phyloP scores from a whole-genome alignment of 2,888 invertebrate species.

The Phrixothrix hirtus region DNA sequence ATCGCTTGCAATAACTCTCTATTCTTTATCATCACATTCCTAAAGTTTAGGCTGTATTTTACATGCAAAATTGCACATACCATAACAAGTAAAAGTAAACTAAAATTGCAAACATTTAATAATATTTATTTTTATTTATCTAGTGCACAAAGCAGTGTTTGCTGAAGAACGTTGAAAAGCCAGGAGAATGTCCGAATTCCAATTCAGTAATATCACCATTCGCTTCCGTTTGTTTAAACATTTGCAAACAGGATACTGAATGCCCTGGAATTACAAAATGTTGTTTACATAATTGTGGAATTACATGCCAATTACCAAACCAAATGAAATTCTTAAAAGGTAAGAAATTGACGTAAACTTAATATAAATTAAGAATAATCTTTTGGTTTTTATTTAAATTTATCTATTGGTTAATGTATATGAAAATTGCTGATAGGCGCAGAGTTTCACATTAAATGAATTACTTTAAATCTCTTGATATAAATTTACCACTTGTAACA shows the following conservation, averaged over 20 bases:
- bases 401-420: too few relatives aligned
- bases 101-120: too few relatives aligned
- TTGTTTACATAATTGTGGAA: slow-evolving; percentile 69
- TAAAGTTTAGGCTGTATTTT: too few relatives aligned
- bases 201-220: slow-evolving; percentile 56
- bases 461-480: too few relatives aligned
- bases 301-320: slow-evolving; percentile 68
- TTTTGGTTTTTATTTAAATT: neutral
- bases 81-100: too few relatives aligned
- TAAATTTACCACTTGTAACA: too few relatives aligned
- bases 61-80: too few relatives aligned
- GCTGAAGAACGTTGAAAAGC: slow-evolving; percentile 56
- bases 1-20: too few relatives aligned
- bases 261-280: slow-evolving; percentile 72
- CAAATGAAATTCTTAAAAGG: slow-evolving; percentile 64
- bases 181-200: slow-evolving; percentile 55
- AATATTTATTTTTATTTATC: too few relatives aligned
- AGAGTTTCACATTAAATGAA: too few relatives aligned
- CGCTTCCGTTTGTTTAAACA: slow-evolving; percentile 64
- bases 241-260: slow-evolving; percentile 67
- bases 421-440: too few relatives aligned
- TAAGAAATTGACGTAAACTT: slow-evolving; percentile 45
- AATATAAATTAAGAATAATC: neutral
- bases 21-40: too few relatives aligned
- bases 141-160: slow-evolving; percentile 67